phyloP scores from a whole-genome alignment of 1,140 invertebrate species.

The Halictus rubicundus region DNA sequence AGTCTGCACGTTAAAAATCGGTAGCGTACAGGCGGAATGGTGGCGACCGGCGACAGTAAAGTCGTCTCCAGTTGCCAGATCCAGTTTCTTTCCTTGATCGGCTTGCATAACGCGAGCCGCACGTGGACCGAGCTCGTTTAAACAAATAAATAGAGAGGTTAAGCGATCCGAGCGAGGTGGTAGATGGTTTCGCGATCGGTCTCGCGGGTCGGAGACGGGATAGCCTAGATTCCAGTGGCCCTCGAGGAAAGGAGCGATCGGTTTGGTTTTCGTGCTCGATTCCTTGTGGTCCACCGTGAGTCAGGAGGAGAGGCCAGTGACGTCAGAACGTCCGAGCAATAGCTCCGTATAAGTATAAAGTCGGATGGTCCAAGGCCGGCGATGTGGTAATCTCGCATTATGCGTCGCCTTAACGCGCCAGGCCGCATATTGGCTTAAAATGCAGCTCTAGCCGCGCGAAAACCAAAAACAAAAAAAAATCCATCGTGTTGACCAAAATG shows the following conservation, averaged over 20 bases:
- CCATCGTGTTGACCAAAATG: too few species aligned
- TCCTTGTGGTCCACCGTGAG: conserved; percentile 55
- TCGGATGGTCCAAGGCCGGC: conserved; percentile 67
- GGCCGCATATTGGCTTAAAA: too few species aligned
- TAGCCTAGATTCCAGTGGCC: conserved; percentile 19
- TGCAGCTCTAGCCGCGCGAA: too few species aligned
- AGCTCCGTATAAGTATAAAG: conserved; percentile 74
- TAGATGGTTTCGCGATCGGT: not conserved
- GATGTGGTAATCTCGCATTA: conserved; percentile 62
- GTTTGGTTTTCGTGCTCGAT: conserved; percentile 29
- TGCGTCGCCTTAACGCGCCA: conserved; percentile 30
- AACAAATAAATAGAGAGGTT: not conserved
- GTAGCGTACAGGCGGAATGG: too few species aligned
- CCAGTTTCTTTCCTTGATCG: too few species aligned
- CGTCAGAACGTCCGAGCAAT: conserved; percentile 67
- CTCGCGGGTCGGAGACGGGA: not conserved
- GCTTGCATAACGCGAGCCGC: too few species aligned
- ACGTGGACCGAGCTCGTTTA: not conserved
- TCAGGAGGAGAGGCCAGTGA: conserved; percentile 64
- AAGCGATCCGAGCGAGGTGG: not conserved
- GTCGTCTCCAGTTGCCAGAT: too few species aligned
- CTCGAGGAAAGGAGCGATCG: conserved; percentile 25
- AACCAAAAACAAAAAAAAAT: too few species aligned
- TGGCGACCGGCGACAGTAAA: too few species aligned
- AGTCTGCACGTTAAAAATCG: too few species aligned